Percentiles rank a stretch among this genome's conserved stretches.
phyloP scores from a whole-genome alignment of 2,113 vertebrate genomes.

The Leptobrachium leishanense region DNA sequence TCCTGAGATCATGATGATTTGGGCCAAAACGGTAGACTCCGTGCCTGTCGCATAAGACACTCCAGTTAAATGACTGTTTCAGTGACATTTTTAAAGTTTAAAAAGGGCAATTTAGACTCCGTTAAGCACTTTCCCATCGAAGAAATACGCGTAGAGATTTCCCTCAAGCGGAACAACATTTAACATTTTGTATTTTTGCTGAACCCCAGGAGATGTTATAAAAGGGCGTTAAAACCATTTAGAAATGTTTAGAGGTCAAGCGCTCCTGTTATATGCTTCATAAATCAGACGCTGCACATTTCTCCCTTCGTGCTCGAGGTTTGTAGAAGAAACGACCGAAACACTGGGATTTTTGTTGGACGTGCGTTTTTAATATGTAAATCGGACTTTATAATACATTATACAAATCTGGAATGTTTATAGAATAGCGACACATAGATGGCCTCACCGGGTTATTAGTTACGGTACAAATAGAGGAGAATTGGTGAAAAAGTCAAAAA shows the following conservation, averaged over 20 bases:
- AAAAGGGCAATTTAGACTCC: too few species aligned
- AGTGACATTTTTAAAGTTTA: too few species aligned
- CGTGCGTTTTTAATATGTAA: too few species aligned
- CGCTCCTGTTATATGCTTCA: constrained; percentile 1
- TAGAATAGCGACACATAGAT: too few species aligned
- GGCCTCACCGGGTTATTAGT: too few species aligned
- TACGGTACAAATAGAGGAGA: too few species aligned
- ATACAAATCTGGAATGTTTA: too few species aligned
- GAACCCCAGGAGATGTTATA: constrained; percentile 9
- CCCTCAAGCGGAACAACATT: background rate
- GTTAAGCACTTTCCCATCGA: background rate
- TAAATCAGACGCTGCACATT: constrained; percentile 10
- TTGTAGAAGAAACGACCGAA: constrained; percentile 10
- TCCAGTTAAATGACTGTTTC: too few species aligned
- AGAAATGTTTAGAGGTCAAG: constrained; percentile 24
- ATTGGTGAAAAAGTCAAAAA: too few species aligned
- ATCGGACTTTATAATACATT: background rate
- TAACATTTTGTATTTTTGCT: background rate
- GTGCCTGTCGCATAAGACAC: too few species aligned
- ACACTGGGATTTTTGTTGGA: background rate
- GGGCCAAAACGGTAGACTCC: too few species aligned
- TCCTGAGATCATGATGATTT: too few species aligned
- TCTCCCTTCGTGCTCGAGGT: background rate
- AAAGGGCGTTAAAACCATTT: constrained; percentile 26
- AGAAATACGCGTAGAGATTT: background rate